A percentile compares a stretch with the other conserved stretches of the same genome.
These are phyloP conservation scores for Ametastegia equiseti DNA, from an alignment of 2,888 invertebrate genomes.

Conservation along the genomic window DNA sequence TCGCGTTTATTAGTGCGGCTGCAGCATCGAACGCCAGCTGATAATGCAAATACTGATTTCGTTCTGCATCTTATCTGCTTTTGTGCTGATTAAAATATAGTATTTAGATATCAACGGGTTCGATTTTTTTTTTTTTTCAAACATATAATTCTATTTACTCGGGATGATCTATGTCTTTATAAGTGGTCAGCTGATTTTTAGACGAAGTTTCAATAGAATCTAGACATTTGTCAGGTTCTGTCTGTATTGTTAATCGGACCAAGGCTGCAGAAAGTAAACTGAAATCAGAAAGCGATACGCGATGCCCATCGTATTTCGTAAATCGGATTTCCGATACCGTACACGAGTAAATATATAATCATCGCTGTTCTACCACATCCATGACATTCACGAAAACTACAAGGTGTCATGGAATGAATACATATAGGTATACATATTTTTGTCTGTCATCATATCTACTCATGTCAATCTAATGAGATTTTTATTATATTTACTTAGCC, in stretches of 20 bases:
- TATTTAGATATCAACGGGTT: background rate
- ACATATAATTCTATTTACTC: background rate
- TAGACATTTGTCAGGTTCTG: background rate
- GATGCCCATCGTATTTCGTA: background rate
- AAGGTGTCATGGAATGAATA: background rate
- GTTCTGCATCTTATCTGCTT: background rate
- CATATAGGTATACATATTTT: background rate
- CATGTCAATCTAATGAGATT: background rate
- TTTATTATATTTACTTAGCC: background rate
- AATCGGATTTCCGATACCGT: background rate
- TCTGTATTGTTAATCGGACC: slow-evolving; percentile 1
- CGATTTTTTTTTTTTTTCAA: background rate
- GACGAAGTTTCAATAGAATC: no score
- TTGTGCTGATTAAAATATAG: background rate
- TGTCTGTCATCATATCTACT: background rate
- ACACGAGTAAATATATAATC: background rate
- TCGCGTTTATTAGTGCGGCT: background rate
- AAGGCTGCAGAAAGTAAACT: slow-evolving; percentile 23
- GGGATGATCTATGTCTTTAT: background rate
- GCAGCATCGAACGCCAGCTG: background rate
- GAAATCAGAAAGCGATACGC: slow-evolving; percentile 25
- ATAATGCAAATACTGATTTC: slow-evolving; percentile 20
- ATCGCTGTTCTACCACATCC: background rate
- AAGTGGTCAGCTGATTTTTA: no score
- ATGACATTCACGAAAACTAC: slow-evolving; percentile 6